Evolutionary conservation across 2,888 invertebrate genomes (phyloP).

Genomic region (Cheilosia urbana): DNA sequence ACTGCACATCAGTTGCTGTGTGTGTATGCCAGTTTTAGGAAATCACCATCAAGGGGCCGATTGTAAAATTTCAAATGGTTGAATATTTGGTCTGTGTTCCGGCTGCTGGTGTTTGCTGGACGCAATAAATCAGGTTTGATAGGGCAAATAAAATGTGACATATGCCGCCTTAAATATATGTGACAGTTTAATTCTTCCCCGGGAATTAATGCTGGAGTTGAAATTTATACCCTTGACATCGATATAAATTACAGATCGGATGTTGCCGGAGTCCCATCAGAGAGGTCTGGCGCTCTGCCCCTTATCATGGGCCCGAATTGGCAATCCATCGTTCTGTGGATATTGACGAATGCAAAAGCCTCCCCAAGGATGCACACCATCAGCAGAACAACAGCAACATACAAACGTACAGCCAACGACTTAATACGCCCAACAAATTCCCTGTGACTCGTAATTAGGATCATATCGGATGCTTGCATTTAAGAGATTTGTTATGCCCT

Average conservation of each 20-base stretch:
- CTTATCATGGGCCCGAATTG: conserved; percentile 46
- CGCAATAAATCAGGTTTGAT: conserved; percentile 78
- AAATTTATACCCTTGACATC: conserved; percentile 75
- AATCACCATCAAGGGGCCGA: conserved; percentile 75
- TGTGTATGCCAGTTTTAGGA: conserved; percentile 63
- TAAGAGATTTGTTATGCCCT: conserved; percentile 70
- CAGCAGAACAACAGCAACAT: background rate
- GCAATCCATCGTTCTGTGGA: conserved; percentile 63
- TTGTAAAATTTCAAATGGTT: conserved; percentile 73
- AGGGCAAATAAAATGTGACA: conserved; percentile 77
- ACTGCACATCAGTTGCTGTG: conserved; percentile 35
- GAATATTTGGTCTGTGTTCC: conserved; percentile 67
- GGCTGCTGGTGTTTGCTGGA: conserved; percentile 59
- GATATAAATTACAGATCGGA: conserved; percentile 74
- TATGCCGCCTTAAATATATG: conserved; percentile 78
- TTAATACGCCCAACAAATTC: conserved; percentile 66
- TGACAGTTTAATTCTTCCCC: conserved; percentile 78
- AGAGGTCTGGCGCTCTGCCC: conserved; percentile 36
- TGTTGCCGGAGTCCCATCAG: conserved; percentile 56
- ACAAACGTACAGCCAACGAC: conserved; percentile 31
- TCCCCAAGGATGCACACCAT: conserved; percentile 27
- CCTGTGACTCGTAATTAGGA: conserved; percentile 68
- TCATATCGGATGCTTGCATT: conserved; percentile 67
- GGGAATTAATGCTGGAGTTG: conserved; percentile 74
- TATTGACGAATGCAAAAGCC: conserved; percentile 69